Evolutionary conservation across 2,888 invertebrate genomes (phyloP), one percentile per base, ranked within the genome.

Genomic region (Drosophila demipolita): DNA sequence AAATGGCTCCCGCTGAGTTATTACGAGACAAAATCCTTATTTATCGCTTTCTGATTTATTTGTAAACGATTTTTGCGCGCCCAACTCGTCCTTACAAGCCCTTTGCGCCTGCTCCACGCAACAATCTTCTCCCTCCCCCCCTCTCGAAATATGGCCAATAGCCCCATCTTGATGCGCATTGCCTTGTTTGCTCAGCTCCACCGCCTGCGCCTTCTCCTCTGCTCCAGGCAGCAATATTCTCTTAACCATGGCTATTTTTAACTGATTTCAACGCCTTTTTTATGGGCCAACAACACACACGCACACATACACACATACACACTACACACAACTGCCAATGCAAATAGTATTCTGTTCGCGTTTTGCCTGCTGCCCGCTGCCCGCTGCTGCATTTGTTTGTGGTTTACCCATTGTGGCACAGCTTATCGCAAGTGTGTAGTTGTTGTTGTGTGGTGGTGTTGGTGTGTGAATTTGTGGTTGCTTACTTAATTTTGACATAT

Each of bases 1-100:
- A 92, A 92, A 91, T 91, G 91, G 90, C 91, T 92, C 92, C 92
- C 90, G 92, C 92, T 92, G 92, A 92, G 92, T 92, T 92, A 92
- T 92, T 92, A 92, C 92, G 92, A 92, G 92, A 92, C 92, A 92
- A 92, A 92, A 92, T 92, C 91, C 92, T 92, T 92, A 92, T 92
- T 92, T 92, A 92, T 92, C 92, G 92, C 92, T 92, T 91, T 91
- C 92, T 92, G 92, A 92, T 92, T 92, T 92, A 92, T 92, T 92
- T 91, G 91, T 91, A 91, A 90, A 89, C 90, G 91, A 90, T 91
- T 90, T 90, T 82, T 80, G 71, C 77, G 70, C 77, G 75, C 72
- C 71, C 69, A 71, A 57, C 73, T 64, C 66, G 67, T 65, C 75
- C 79, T 75, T 75, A 75, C 74, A 63, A 35, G 32, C 62, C 54